phyloP scores from a whole-genome alignment of 2,797 vertebrate genomes.

The Trichosurus vulpecula region DNA sequence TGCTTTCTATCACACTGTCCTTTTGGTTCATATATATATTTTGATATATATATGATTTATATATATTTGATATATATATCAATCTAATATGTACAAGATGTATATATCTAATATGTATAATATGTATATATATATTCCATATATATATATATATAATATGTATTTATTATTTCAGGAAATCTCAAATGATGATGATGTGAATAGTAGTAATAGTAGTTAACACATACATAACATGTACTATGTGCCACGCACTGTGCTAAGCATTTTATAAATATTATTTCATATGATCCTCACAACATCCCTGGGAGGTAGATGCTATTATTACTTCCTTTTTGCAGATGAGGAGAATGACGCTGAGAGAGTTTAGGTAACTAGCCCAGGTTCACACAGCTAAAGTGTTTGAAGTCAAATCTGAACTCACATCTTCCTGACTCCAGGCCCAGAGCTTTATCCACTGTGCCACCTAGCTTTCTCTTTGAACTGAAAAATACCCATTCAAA shows the following conservation, averaged over 20 bases:
- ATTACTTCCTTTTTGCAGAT: neutral
- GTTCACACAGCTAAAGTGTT: neutral
- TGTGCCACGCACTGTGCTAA: neutral
- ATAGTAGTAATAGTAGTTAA: neutral
- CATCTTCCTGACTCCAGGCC: neutral
- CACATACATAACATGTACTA: neutral
- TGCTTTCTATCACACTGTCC: neutral
- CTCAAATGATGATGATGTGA: neutral
- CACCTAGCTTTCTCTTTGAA: neutral
- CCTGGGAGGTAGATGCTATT: neutral
- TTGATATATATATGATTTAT: no score
- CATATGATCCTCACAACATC: neutral
- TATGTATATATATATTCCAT: no score
- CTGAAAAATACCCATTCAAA: neutral
- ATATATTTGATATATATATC: no score
- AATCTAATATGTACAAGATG: no score
- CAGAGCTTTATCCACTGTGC: neutral
- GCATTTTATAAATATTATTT: neutral
- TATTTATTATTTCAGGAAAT: neutral
- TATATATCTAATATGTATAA: no score
- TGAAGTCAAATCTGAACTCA: neutral
- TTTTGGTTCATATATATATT: neutral
- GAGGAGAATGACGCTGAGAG: neutral
- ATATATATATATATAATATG: no score
- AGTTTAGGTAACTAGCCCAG: neutral